Base-by-base conservation (phyloP, 2,797 vertebrate species). In the Naso thynnoides region DNA sequence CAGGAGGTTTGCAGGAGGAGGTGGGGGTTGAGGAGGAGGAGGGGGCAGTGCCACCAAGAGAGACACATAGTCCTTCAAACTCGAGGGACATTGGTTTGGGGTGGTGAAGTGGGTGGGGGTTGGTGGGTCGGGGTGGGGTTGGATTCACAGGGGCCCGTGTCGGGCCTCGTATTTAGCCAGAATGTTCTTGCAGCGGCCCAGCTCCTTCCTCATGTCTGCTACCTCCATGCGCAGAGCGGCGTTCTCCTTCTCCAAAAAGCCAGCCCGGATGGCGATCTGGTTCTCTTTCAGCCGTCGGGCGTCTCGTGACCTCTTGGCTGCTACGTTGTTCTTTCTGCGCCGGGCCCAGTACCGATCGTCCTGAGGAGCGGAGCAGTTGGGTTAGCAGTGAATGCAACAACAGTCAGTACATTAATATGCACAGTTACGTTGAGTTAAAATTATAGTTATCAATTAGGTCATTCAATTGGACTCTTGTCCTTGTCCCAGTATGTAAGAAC, bases 311-410 rank as follows among this genome's bases (percentile, higher is more conserved):
- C 98, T 93, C 89, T 99, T 99, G 18, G 98, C 98, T 0, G 98
- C 98, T 90, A 98, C 94, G 88, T 99, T 99, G 96, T 99, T 99
- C 97, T 99, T 99, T 93, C 96, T 96, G 87, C 98, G 97, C 76
- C 98, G 91, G 0, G 96, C 96, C 98, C 98, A 99, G 95, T 99
- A 99, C 83, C 91, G 96, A 88, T 99, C 97, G 39, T 99, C 98
- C 98, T 99, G 95, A 64, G 41, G 88, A 62, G 84, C 82, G 53
- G 48, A 41, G 83, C 19, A 75, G 8, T 81, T 6, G 10, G 11
- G 29, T 78, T 7, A 73, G 42, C 38, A 10, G 33, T 0, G 13
- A 8, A 15, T n/a, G n/a, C n/a, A 1, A 19, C 18, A 6, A 33
- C 14, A 14, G 24, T 5, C n/a, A n/a, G n/a, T n/a, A n/a, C n/a